Conservation (phyloP, 2,797 vertebrate genomes). For the Cygnus olor region DNA sequence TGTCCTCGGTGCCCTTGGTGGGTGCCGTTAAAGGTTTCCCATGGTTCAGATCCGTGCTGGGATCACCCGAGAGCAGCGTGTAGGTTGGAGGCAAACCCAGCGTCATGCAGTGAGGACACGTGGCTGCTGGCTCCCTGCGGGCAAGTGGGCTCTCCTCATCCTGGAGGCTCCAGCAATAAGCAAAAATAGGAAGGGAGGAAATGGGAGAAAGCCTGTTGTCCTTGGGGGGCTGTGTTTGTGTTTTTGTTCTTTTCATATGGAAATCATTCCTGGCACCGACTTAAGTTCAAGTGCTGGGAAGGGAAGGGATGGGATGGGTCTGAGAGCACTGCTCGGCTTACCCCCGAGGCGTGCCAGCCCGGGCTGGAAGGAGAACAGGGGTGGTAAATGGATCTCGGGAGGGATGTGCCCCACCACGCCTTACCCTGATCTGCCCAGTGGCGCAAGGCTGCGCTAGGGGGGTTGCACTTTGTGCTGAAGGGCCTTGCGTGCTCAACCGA, state of each 20-base stretch:
- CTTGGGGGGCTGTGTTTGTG: not conserved
- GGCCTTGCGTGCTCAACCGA: fast-evolving
- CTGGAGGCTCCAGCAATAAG: not conserved
- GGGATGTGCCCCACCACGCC: not conserved
- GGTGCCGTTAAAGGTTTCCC: not conserved
- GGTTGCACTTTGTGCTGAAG: not conserved
- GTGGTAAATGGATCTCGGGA: not conserved
- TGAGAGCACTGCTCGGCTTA: not conserved
- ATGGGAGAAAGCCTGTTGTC: not conserved
- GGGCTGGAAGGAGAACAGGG: fast-evolving
- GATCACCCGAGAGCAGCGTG: fast-evolving
- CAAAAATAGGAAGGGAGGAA: not conserved
- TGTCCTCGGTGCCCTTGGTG: not conserved
- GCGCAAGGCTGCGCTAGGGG: fast-evolving
- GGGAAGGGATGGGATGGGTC: not conserved
- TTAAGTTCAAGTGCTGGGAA: not conserved
- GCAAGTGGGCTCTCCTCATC: not conserved
- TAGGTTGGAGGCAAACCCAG: not conserved
- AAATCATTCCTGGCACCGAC: not conserved
- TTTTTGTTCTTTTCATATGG: not conserved
- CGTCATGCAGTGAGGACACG: fast-evolving
- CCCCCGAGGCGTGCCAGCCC: not conserved
- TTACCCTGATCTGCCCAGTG: not conserved
- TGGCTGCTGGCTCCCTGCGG: fast-evolving
- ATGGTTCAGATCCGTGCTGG: not conserved